Evolutionary conservation across 1,140 invertebrate genomes (phyloP), one percentile per base, ranked within the genome.

Genomic region (Brachionus manjavacas): DNA sequence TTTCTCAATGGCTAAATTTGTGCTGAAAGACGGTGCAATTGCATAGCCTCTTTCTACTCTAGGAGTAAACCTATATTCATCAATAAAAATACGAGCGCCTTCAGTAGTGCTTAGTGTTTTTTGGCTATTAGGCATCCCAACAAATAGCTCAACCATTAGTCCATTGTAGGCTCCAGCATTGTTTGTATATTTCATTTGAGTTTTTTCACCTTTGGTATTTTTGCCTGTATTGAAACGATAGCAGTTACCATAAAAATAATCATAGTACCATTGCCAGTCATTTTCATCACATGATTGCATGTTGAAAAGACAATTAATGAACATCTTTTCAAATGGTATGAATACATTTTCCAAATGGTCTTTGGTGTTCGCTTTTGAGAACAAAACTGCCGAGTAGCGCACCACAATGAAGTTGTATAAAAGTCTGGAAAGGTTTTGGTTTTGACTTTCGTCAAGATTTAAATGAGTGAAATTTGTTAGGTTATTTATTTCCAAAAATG

Each of bases 11-110:
- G 23, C 20, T 16, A 76, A 25, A n/a, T 76, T 49, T 46, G 39
- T 46, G 6, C 43, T 20, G 46, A 11, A 16, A 25, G 39, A 39
- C 0, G 43, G n/a, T 25, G 39, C 9, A 46, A 76, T 11, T 9
- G 23, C 72, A 9, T 46, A 23, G 23, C 72, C 72, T 76, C 46
- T 20, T 23, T 11, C 9, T 3, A 43, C 3, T 49, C 12, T 25
- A 14, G 72, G 72, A 2, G 0, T 23, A 20, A 76, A 31, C n/a
- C 1, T 11, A 23, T 81, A 2, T 3, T 81, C 41, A 14, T 60
- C 8, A n/a, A 81, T 81, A 25, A 60, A 60, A 20, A 81, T 25
- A 64, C 60, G 79, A 60, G 79, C 79, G 0, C 79, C 79, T n/a
- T 11, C 6, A 1, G 25, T 16, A 1, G 23, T 39, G 8, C 31